These are phyloP conservation scores for Andrena cerasifolii DNA, from an alignment of 1,140 invertebrate genomes.

Conservation along the genomic window DNA sequence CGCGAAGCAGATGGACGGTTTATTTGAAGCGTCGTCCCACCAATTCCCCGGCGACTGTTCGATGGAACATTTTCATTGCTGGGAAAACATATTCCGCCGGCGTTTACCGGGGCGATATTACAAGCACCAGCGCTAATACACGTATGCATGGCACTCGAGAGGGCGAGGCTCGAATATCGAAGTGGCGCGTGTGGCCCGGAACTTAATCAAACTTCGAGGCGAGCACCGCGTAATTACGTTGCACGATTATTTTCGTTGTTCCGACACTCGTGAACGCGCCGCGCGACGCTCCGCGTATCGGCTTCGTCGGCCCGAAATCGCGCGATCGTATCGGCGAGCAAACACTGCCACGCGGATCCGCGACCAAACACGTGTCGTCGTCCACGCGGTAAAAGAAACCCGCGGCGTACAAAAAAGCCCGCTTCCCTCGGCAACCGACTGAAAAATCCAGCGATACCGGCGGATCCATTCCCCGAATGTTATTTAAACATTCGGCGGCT, in stretches of 20 bases:
- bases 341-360: too few species aligned
- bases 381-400: too few species aligned
- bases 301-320: too few species aligned
- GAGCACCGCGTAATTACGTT: not conserved
- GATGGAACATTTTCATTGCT: not conserved
- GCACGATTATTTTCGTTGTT: not conserved
- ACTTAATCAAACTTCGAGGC: slow-evolving; percentile 27
- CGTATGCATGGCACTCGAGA: not conserved
- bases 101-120: not conserved
- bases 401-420: too few species aligned
- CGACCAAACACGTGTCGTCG: too few species aligned
- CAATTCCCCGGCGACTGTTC: not conserved
- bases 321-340: too few species aligned
- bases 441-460: too few species aligned
- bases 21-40: not conserved
- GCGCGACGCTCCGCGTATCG: not conserved
- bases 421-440: too few species aligned
- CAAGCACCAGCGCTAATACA: not conserved
- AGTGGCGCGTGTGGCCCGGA: not conserved
- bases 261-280: not conserved
- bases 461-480: not conserved
- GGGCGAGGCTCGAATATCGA: not conserved
- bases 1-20: not conserved
- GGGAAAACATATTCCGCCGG: not conserved
- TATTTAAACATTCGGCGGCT: not conserved